Evolutionary conservation across 2,888 invertebrate species (phyloP), one percentile per base, ranked within the genome.

Genomic region (Oxystoma pomonae): DNA sequence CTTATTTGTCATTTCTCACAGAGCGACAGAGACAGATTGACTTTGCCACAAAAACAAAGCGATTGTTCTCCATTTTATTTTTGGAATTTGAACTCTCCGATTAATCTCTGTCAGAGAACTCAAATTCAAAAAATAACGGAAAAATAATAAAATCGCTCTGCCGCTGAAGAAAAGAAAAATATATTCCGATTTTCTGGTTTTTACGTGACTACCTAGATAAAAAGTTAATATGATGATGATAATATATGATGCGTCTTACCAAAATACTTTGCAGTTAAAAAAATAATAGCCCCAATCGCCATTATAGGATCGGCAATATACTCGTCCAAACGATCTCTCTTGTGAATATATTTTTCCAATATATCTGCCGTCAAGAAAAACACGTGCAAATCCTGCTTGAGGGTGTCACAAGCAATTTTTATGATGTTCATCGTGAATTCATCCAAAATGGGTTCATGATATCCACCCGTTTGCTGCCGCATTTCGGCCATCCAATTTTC

Each of bases 311-410:
- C 73, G 9, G 68, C 61, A 16, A 75, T 69, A 61, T 71, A 66
- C 56, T 69, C 64, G n/a, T 66, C 63, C 20, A 59, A 64, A n/a
- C 60, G 49, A 18, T 69, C 67, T 67, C 74, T 74, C 16, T 63
- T 64, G 20, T 63, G 57, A 17, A 76, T 70, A 60, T 77, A 78
- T 59, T 73, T 66, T 64, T 77, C 75, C 18, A 76, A 61, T 16
- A 77, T 67, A 51, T 77, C 76, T 0, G 75, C 69, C n/a, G 72
- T 67, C 68, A 72, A 73, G 35, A 76, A 70, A 62, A 78, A 77
- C 2, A 78, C 76, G 62, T 78, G 73, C 17, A 72, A 65, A 59
- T 75, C 75, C 61, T 76, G 73, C 51, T 74, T 70, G 18, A 76
- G 66, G 9, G 69, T 69, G 51, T 73, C 71, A 60, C 78, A 78